Evolutionary conservation across 2,888 invertebrate genomes (phyloP).

Genomic region (Drosophila mulleri): DNA sequence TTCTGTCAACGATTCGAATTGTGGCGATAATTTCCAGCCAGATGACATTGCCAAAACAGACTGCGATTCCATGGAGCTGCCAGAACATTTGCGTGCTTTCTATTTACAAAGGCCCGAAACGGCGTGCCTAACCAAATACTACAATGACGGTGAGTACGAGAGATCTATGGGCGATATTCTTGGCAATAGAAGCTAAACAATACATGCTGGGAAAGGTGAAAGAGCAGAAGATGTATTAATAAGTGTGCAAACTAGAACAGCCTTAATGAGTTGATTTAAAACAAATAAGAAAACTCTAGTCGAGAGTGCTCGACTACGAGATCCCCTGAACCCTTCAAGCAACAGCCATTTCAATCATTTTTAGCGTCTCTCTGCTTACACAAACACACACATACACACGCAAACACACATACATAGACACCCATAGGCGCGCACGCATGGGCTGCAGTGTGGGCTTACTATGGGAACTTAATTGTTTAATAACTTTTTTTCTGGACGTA

Average conservation of each 20-base stretch:
- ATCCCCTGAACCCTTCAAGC: too few species aligned
- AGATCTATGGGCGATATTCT: not conserved
- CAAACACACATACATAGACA: too few species aligned
- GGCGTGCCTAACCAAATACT: conserved; percentile 79
- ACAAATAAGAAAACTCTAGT: too few species aligned
- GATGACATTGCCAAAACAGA: conserved; percentile 76
- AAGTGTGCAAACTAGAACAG: not conserved
- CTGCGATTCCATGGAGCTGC: conserved; percentile 74
- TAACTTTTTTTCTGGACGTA: too few species aligned
- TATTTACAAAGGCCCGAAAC: conserved; percentile 69
- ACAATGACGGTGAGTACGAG: conserved; percentile 72
- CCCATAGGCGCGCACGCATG: too few species aligned
- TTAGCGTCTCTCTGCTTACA: too few species aligned
- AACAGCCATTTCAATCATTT: too few species aligned
- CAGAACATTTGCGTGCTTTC: conserved; percentile 59
- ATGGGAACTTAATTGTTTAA: too few species aligned
- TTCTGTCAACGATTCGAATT: conserved; percentile 75
- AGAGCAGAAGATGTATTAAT: not conserved
- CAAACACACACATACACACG: too few species aligned
- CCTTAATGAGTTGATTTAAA: not conserved
- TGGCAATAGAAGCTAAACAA: too few species aligned
- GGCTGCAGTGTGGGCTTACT: too few species aligned
- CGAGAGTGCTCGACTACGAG: too few species aligned
- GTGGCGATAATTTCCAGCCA: conserved; percentile 67
- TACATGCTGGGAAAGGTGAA: not conserved